Conservation (phyloP, 2,797 vertebrate genomes). For the Ctenopoma multispine region DNA sequence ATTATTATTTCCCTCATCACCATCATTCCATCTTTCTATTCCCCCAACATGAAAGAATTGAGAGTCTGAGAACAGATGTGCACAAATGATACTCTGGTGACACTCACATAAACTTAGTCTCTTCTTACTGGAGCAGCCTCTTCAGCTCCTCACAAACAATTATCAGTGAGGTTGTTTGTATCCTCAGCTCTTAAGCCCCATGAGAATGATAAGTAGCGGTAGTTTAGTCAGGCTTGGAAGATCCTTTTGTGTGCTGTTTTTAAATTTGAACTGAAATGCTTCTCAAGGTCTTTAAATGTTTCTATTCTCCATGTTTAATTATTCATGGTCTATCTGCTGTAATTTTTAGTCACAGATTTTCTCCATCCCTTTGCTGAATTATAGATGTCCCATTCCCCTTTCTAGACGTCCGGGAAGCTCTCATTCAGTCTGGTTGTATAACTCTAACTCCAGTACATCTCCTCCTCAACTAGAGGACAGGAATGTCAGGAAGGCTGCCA, state of each 20-base stretch:
- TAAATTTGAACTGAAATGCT: constrained; percentile 71
- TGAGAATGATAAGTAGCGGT: constrained; percentile 55
- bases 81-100: constrained; percentile 50
- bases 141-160: constrained; percentile 60
- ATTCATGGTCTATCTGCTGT: constrained; percentile 81
- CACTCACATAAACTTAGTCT: constrained; percentile 32
- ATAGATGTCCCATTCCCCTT: constrained; percentile 76
- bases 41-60: constrained; percentile 25
- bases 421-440: constrained; percentile 75
- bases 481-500: constrained; percentile 57
- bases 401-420: constrained; percentile 69
- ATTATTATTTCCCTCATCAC: constrained; percentile 69
- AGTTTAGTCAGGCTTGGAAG: constrained; percentile 48
- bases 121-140: constrained; percentile 31
- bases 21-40: constrained; percentile 43
- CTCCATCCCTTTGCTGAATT: constrained; percentile 81
- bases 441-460: constrained; percentile 65
- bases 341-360: constrained; percentile 82
- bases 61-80: constrained; percentile 63
- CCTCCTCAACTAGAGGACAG: constrained; percentile 63
- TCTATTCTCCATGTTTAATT: constrained; percentile 77
- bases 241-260: constrained; percentile 35
- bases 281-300: constrained; percentile 81
- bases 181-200: constrained; percentile 39
- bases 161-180: constrained; percentile 59